Evolutionary conservation across 2,888 invertebrate species (phyloP), one percentile per base, ranked within the genome.

Genomic region (Incurvaria masculella): DNA sequence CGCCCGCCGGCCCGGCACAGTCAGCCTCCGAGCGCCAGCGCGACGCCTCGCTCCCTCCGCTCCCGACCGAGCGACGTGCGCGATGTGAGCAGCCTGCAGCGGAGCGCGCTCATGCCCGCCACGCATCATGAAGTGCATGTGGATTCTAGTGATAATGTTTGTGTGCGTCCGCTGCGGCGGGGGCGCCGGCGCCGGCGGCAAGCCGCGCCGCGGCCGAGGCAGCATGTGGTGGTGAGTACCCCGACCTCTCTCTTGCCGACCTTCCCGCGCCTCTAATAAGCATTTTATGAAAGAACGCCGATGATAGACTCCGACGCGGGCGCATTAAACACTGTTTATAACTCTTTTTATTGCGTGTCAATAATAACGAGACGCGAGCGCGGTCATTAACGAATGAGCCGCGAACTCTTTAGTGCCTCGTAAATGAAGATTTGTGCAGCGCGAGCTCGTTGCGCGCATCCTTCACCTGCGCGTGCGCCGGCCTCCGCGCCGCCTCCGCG

Each of bases 181-280:
- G 68, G 52, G 64, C 65, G 53, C 58, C 67, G 65, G 75, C 66
- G 68, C 71, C 56, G 71, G 67, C 58, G 84, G 81, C 64, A 87
- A 87, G 64, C 81, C 83, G 59, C 85, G 88, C 66, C 81, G 91
- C 65, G 91, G 91, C 63, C 84, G 91, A 64, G 92, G 93, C 68
- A 91, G 91, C 61, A 92, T 91, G 88, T 93, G 93, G 93, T 93
- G 93, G 92, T 93, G 79, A 82, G 92, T 82, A 57, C 46, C 40
- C 46, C 40, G 4, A 23, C 23, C 10, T 4, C 23, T 6, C 23
- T 23, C 23, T 23, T 10, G 23, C 23, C 5, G 23, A 4, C 23
- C 23, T 4, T 4, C 23, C 5, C 23, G 23, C 23, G 23, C 23
- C 4, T 23, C 10, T 6, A 23, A 23, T 23, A 23, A 10, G 4